Evolutionary conservation across 2,888 invertebrate genomes (phyloP), one percentile per base, ranked within the genome.

Genomic region (Cantharis rustica): DNA sequence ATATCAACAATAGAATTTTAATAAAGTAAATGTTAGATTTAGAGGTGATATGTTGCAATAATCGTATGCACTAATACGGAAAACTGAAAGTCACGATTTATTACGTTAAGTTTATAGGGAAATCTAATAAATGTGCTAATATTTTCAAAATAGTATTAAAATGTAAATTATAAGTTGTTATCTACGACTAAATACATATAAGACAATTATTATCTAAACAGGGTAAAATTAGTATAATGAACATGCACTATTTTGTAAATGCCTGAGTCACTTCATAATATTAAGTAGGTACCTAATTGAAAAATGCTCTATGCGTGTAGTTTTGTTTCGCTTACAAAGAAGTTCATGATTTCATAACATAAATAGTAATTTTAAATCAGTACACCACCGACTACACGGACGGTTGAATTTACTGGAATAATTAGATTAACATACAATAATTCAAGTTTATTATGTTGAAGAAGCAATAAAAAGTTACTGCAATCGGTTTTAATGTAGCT

Each of bases 1-100:
- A 61, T 26, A 27, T 27, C 61, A 69, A 75, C 68, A 71, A 72
- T 71, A 63, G 68, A 70, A 68, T 68, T 75, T 75, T 71, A 63
- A 71, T 61, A 31, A 27, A 66, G 71, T 68, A 68, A 68, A 61
- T 62, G 71, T 71, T 68, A 72, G 73, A 73, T 73, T 73, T 73
- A 10, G 26, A 15, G 16, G 62, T 16, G 75, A 75, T 75, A 72
- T 62, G 71, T 62, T 68, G 27, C 69, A 76, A 76, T 72, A 68
- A 68, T 27, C 61, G 26, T 69, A 69, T 68, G 69, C 47, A 64
- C 17, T 10, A 31, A 16, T 69, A 27, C 27, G 13, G 13, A 27
- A 69, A 7, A 31, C 31, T 13, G 64, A 66, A 7, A 66, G 64
- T 23, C 23, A 66, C 20, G 64, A n/a, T 66, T 20, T 64, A 20